These are phyloP conservation scores for Poecile atricapillus DNA, from an alignment of 2,113 vertebrate species.

Conservation along the genomic window DNA sequence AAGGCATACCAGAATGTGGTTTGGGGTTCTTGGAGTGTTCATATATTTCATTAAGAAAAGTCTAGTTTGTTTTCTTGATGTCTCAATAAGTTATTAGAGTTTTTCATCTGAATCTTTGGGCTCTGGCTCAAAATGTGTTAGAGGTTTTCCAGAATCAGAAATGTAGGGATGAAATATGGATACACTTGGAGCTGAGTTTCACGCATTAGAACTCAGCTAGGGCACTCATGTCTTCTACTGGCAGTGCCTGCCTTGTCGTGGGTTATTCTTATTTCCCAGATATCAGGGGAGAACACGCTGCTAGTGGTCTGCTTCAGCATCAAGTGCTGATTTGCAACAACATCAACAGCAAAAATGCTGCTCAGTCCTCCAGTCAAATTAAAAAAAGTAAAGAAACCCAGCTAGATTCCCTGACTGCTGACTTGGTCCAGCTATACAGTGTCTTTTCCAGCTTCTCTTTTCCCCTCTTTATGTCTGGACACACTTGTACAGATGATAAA, in stretches of 20 bases:
- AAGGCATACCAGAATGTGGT: not conserved
- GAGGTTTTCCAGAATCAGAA: not conserved
- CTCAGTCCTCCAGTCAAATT: not conserved
- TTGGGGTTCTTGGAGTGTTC: not conserved
- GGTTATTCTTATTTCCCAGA: not conserved
- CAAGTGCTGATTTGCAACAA: not conserved
- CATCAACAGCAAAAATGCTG: not conserved
- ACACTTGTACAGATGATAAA: not conserved
- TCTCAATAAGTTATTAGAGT: not conserved
- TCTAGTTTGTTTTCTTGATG: not conserved
- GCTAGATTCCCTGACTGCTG: not conserved
- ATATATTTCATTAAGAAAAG: not conserved
- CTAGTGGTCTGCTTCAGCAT: not conserved
- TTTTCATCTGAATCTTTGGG: not conserved
- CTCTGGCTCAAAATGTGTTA: not conserved
- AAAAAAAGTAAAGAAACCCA: not conserved
- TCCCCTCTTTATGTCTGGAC: not conserved
- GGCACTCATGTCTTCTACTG: not conserved
- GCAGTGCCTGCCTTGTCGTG: not conserved
- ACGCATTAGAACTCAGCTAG: not conserved
- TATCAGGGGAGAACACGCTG: not conserved
- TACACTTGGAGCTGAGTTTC: not conserved
- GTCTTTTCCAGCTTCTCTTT: not conserved
- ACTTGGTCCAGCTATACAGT: not conserved
- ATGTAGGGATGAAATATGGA: not conserved